Evolutionary conservation across 2,113 vertebrate genomes (phyloP).

Genomic region (Chaetops frenatus): DNA sequence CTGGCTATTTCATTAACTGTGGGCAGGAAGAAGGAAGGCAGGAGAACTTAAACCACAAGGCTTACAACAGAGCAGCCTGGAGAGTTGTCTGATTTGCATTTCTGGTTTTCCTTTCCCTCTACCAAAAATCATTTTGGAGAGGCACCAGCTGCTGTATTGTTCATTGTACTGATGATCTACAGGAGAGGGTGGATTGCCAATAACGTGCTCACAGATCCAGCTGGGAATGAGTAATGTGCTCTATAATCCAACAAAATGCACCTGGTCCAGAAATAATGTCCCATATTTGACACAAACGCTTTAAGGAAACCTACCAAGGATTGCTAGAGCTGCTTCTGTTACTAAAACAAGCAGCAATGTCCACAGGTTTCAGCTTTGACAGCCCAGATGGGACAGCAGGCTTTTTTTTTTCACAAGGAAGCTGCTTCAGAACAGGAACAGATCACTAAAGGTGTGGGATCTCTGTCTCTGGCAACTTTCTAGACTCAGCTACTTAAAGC

Average conservation of each 20-base stretch:
- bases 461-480: not conserved
- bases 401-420: not conserved
- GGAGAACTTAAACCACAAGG: not conserved
- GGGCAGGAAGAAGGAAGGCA: not conserved
- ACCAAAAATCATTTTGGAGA: not conserved
- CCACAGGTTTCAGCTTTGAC: not conserved
- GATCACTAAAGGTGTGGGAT: not conserved
- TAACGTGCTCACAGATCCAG: not conserved
- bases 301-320: not conserved
- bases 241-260: not conserved
- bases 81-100: not conserved
- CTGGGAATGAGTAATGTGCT: not conserved
- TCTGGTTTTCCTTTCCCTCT: not conserved
- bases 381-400: not conserved
- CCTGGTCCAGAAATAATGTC: not conserved
- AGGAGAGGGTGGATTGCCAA: not conserved
- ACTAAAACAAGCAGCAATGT: not conserved
- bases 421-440: not conserved
- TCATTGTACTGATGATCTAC: not conserved
- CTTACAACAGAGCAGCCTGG: not conserved
- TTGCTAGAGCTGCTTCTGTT: not conserved
- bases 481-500: not conserved
- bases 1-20: not conserved
- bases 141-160: not conserved
- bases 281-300: not conserved